Base-by-base conservation (phyloP, 2,113 vertebrate genomes). In the Erythrocercus mccallii region DNA sequence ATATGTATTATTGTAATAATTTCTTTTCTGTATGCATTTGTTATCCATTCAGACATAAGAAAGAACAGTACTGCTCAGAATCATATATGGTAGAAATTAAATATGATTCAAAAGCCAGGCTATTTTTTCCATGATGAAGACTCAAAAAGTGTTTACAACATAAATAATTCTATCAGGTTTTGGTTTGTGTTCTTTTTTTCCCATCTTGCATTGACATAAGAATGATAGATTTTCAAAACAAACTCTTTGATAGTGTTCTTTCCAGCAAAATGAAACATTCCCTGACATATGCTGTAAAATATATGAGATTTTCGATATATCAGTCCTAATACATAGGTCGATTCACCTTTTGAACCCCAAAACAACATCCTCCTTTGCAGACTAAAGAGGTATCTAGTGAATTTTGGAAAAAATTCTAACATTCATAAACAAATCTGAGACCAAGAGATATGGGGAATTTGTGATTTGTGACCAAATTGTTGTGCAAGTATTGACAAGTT, bases 241-340 rank as follows among this genome's bases (percentile, higher is more conserved):
- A 77, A 61, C 1, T 22, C 40, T 28, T 54, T 6, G 2, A 72
- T 4, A 6, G 35, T 56, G 70, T 58, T 15, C 8, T 82, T 51
- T 48, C 18, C 22, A 76, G 38, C 14, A 89, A 80, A 82, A n/a
- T 20, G 11, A 86, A 80, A 18, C 6, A 60, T 89, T n/a, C 30
- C 20, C 6, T 84, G 13, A 40, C 7, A 60, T 6, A 44, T 3
- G 37, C 4, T 58, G 5, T 28, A 72, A 62, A 80, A 70, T 40
- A 31, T 5, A 37, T 8, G 7, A 45, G 2, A 5, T 57, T 68
- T 71, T 62, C 47, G 62, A 9, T 40, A 6, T 3, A 27, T 44
- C 33, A 45, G 11, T 30, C 28, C 8, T 70, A 69, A 37, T 35
- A 24, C 0, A 0, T n/a, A 64, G 15, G 27, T 12, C 5, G 66